Conservation (phyloP, 2,888 invertebrate species). For the Drosophila koepferae region DNA sequence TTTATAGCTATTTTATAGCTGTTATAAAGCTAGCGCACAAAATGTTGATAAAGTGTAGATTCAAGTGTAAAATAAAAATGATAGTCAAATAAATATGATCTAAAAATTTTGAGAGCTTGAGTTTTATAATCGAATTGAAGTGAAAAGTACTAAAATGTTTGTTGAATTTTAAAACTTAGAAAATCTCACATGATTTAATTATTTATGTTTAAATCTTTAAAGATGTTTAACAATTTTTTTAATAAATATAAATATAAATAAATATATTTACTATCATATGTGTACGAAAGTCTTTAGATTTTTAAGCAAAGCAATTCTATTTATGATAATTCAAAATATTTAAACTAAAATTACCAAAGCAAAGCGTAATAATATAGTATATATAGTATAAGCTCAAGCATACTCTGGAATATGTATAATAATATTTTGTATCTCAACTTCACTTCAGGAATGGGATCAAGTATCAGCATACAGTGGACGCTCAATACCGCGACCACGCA, state of each 20-base stretch:
- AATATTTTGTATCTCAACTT: background rate
- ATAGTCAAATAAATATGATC: constrained; percentile 1
- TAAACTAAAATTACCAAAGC: too few species aligned
- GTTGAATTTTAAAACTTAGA: background rate
- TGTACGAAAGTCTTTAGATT: too few species aligned
- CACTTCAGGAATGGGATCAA: constrained; percentile 91
- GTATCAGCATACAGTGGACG: constrained; percentile 96
- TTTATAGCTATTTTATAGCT: constrained; percentile 6
- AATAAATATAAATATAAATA: too few species aligned
- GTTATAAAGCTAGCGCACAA: background rate
- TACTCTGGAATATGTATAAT: too few species aligned
- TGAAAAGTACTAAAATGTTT: background rate
- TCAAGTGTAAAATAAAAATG: background rate
- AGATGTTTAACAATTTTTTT: too few species aligned
- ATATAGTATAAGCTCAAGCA: too few species aligned
- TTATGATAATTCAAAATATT: too few species aligned
- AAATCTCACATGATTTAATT: background rate
- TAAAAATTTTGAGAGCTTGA: background rate
- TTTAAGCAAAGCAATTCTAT: too few species aligned
- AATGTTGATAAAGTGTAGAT: background rate
- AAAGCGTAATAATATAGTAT: too few species aligned
- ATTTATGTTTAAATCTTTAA: too few species aligned
- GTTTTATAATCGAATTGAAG: background rate
- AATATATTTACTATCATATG: too few species aligned
- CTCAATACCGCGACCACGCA: constrained; percentile 94